Conservation (phyloP, 2,888 invertebrate species). For the Pollenia griseotomentosa region DNA sequence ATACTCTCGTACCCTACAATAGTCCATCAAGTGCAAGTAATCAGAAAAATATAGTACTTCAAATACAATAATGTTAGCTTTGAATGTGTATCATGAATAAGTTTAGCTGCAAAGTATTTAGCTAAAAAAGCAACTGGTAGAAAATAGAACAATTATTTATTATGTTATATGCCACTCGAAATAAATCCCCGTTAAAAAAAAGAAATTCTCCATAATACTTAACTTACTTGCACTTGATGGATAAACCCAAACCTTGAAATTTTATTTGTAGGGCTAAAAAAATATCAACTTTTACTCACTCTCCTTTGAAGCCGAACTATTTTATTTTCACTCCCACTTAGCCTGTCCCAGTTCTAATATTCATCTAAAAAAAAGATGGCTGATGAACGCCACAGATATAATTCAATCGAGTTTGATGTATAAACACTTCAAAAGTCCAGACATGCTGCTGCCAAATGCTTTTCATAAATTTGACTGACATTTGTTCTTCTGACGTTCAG, state of each 20-base stretch:
- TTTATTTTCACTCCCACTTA: not conserved
- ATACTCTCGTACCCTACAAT: slow-evolving; percentile 9
- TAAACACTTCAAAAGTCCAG: slow-evolving; percentile 63
- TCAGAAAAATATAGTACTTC: slow-evolving; percentile 1
- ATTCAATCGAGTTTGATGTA: slow-evolving; percentile 54
- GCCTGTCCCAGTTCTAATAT: not conserved
- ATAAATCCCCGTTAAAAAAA: not conserved
- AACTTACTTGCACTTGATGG: not conserved
- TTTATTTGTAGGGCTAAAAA: no score
- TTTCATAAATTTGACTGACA: slow-evolving; percentile 58
- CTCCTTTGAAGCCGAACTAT: not conserved
- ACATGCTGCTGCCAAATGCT: slow-evolving; percentile 59
- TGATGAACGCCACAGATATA: slow-evolving; percentile 22
- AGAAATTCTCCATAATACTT: not conserved
- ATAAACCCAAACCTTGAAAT: no score
- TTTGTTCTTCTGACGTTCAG: slow-evolving; percentile 46
- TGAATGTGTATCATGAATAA: no score
- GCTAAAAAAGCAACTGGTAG: slow-evolving; percentile 4
- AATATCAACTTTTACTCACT: no score
- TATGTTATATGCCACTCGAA: not conserved
- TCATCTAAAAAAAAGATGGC: not conserved
- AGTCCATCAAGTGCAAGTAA: not conserved
- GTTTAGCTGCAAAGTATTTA: no score
- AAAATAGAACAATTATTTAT: slow-evolving; percentile 7
- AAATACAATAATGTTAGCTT: no score